Evolutionary conservation across 2,888 invertebrate species (phyloP).

Genomic region (Deilephila elpenor): DNA sequence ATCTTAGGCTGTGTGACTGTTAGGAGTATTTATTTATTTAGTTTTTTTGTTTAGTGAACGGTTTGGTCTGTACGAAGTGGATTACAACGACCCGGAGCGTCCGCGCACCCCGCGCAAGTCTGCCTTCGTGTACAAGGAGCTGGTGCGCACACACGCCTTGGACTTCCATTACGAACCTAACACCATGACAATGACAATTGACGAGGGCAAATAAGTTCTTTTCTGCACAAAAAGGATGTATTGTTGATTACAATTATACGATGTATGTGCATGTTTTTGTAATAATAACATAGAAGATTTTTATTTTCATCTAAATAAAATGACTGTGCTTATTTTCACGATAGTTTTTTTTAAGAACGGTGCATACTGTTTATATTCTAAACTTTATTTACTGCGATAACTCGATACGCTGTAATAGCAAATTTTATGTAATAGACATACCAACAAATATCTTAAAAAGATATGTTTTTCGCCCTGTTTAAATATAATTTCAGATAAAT

Average conservation of each 20-base stretch:
- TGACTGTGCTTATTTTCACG: too few species aligned
- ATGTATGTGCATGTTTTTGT: too few species aligned
- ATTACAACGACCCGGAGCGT: slow-evolving; percentile 50
- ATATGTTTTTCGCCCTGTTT: background rate
- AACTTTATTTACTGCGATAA: too few species aligned
- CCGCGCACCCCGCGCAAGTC: slow-evolving; percentile 59
- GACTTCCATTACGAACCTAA: slow-evolving; percentile 51
- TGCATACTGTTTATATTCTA: too few species aligned
- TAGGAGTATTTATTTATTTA: background rate
- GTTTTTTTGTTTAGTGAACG: slow-evolving; percentile 45
- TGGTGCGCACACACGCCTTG: slow-evolving; percentile 48
- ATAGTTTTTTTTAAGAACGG: too few species aligned
- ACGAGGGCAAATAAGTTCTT: slow-evolving; percentile 48
- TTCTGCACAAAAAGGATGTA: background rate
- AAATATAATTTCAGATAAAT: too few species aligned
- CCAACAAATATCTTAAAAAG: background rate
- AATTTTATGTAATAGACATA: too few species aligned
- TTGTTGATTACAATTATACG: too few species aligned
- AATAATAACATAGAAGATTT: too few species aligned
- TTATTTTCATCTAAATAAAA: too few species aligned
- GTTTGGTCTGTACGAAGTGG: slow-evolving; percentile 60
- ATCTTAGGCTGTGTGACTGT: too few species aligned
- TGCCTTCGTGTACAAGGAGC: slow-evolving; percentile 58
- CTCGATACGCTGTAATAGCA: too few species aligned
- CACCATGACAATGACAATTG: slow-evolving; percentile 50